Percentiles rank a stretch among this genome's conserved stretches.
phyloP scores from a whole-genome alignment of 2,888 invertebrate genomes.

The Andrena hattorfiana region DNA sequence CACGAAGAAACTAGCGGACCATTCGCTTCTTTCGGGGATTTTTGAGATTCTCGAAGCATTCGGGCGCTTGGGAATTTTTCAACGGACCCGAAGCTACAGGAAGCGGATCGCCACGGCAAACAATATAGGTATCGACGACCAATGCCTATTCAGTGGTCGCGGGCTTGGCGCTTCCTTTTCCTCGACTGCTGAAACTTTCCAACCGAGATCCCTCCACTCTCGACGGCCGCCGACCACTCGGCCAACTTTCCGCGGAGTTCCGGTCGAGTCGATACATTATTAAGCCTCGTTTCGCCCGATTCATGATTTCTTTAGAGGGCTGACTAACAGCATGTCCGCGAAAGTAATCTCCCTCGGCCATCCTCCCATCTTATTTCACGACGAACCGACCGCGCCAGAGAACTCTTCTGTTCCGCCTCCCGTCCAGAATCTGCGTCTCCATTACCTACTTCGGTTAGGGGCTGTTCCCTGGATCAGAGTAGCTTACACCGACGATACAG shows the following conservation, averaged over 20 bases:
- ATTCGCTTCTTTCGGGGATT: neutral
- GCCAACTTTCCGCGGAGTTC: slow-evolving; percentile 50
- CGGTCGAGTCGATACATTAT: slow-evolving; percentile 70
- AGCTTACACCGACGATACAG: neutral
- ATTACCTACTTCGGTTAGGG: slow-evolving; percentile 33
- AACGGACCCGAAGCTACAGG: too few species aligned
- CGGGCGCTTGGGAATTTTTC: neutral
- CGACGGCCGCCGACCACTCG: slow-evolving; percentile 14
- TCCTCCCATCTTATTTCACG: slow-evolving; percentile 7
- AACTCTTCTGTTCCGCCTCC: neutral
- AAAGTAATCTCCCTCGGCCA: slow-evolving; percentile 51
- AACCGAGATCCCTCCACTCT: too few species aligned
- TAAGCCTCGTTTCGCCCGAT: slow-evolving; percentile 68
- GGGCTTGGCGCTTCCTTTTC: neutral
- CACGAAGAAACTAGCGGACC: neutral
- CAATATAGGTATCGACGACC: neutral
- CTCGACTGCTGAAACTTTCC: slow-evolving; percentile 15
- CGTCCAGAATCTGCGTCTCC: slow-evolving; percentile 42
- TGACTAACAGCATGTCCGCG: slow-evolving; percentile 46
- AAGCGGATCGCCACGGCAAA: neutral
- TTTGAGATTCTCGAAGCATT: neutral
- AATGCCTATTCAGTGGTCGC: slow-evolving; percentile 9
- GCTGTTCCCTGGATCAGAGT: slow-evolving; percentile 9
- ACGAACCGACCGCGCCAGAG: neutral
- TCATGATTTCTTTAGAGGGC: slow-evolving; percentile 69